A percentile compares a stretch with the other conserved stretches of the same genome.
Conservation (phyloP, 2,113 vertebrate species). For the Psettodes erumei region DNA sequence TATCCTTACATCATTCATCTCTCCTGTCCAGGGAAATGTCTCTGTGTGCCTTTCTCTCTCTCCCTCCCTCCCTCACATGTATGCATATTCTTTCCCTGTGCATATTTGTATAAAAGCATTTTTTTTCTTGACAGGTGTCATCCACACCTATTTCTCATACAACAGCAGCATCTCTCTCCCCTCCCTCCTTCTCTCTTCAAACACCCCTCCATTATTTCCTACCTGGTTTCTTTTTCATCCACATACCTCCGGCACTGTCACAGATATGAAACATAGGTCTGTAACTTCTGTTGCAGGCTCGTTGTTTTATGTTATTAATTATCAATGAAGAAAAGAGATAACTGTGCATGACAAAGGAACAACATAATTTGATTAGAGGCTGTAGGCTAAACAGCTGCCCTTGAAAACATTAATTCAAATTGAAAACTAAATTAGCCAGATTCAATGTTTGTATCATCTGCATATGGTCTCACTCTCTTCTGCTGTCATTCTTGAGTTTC, state of each 20-base stretch:
- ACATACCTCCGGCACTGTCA: not conserved
- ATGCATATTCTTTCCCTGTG: not conserved
- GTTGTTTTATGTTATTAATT: conserved; percentile 55
- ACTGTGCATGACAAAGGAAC: conserved; percentile 37
- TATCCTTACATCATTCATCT: conserved; percentile 75
- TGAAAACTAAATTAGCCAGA: conserved; percentile 33
- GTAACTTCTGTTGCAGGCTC: conserved; percentile 5
- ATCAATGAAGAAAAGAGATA: conserved; percentile 39
- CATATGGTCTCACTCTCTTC: conserved; percentile 1
- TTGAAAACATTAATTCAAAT: conserved; percentile 46
- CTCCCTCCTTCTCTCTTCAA: not conserved
- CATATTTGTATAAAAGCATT: not conserved
- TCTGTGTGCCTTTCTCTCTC: not conserved
- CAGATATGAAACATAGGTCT: conserved; percentile 11
- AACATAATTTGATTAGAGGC: conserved; percentile 44
- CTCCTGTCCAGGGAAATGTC: conserved; percentile 45
- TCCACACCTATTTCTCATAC: conserved; percentile 31
- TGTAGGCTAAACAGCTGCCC: conserved; percentile 38
- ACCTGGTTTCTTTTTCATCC: conserved; percentile 4
- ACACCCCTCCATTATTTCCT: conserved; percentile 35
- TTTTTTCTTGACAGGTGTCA: conserved; percentile 39
- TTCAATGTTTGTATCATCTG: conserved; percentile 12
- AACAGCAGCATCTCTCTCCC: not conserved
- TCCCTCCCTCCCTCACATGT: not conserved
- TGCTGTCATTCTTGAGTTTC: not conserved